A percentile compares a stretch with the other conserved stretches of the same genome.
phyloP scores from a whole-genome alignment of 2,888 invertebrate genomes.

The Phengaris arion region DNA sequence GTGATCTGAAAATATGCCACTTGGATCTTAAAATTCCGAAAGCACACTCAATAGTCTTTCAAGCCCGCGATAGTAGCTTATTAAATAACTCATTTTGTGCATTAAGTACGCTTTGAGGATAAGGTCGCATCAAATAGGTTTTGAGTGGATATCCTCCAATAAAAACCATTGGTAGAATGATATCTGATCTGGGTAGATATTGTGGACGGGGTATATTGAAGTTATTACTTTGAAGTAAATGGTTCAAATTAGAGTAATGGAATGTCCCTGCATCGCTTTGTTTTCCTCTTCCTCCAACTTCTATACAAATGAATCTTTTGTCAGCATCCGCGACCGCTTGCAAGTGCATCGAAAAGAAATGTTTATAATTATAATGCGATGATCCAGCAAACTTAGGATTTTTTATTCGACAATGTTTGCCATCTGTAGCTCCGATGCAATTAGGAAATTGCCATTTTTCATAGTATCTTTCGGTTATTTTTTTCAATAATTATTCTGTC shows the following conservation, averaged over 20 bases:
- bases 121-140: constrained; percentile 40
- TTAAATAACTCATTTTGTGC: constrained; percentile 36
- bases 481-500: constrained; percentile 38
- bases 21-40: constrained; percentile 36
- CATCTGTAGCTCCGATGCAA: constrained; percentile 36
- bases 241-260: constrained; percentile 39
- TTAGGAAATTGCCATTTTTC: constrained; percentile 42
- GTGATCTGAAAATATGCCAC: constrained; percentile 36
- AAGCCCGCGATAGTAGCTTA: constrained; percentile 31
- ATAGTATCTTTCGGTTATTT: constrained; percentile 35
- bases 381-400: constrained; percentile 33
- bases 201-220: constrained; percentile 32
- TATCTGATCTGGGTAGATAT: constrained; percentile 35
- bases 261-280: constrained; percentile 41
- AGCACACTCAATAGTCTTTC: constrained; percentile 36
- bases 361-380: constrained; percentile 37
- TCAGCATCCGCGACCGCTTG: constrained; percentile 40
- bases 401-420: constrained; percentile 40
- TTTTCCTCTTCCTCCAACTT: constrained; percentile 39
- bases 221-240: constrained; percentile 33
- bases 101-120: constrained; percentile 36
- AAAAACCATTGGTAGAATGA: constrained; percentile 36
- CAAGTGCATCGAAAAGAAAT: constrained; percentile 37
- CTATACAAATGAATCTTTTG: constrained; percentile 35
- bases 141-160: constrained; percentile 37